Evolutionary conservation across 2,113 vertebrate genomes (phyloP), one percentile per base, ranked within the genome.

Genomic region (Bujurquina vittata): DNA sequence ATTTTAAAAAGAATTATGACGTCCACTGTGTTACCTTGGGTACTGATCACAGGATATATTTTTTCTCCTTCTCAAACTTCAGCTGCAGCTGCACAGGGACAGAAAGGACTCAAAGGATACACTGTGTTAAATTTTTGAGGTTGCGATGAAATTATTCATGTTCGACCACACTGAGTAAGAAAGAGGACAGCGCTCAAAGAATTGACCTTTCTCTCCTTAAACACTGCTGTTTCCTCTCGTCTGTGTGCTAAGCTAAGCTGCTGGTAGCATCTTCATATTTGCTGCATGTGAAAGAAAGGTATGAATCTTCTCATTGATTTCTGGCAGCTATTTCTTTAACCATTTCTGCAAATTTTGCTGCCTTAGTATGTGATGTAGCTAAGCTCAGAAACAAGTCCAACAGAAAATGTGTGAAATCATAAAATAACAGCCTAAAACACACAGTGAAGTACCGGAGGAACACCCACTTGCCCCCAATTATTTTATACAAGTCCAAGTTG

Each of bases 1-100:
- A 78, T 77, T 65, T 80, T 43, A 11, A 87, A 74, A 77, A 55
- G 5, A 60, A 60, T 22, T 35, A 14, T 65, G 62, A 62, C 1
- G 1, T 31, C 31, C 3, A 9, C n/a, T 46, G 37, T 20, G 2
- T 59, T 75, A 58, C 49, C 69, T 62, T 62, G 29, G 35, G 79
- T 33, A 12, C 23, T 7, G 5, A 63, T 54, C 46, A 62, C 10
- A 22, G 10, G 56, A 46, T 6, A 0, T 26, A 26, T 56, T 55
- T 57, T 33, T 75, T 46, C 14, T 57, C 67, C 26, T n/a, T 10
- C 43, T 69, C 23, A 29, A 69, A 69, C 23, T 49, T 69, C 3
- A 0, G 29, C 10, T 20, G 23, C 54, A 62, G 46, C 43, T 52
- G 23, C 49, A 17, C 65, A n/a, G 43, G 6, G n/a, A 67, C n/a